Evolutionary conservation across 2,888 invertebrate genomes (phyloP), one percentile per base, ranked within the genome.

Genomic region (Mythimna lalbum): DNA sequence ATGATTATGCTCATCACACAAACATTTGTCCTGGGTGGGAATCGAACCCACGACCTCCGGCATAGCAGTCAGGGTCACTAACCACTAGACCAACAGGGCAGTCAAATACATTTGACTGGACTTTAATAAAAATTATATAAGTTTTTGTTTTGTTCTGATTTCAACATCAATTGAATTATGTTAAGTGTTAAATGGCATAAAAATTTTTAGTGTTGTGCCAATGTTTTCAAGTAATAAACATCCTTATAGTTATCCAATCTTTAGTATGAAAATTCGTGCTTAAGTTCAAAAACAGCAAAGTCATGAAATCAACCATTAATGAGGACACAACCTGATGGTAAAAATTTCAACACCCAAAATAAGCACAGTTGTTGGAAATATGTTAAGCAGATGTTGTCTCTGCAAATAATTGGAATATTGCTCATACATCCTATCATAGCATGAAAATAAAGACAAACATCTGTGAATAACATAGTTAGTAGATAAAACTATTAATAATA

Each of bases 351-450:
- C 21, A 63, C 50, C n/a, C 50, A 71, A 78, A 80, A 70, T 82
- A 69, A 60, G 66, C 55, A 61, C 77, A 81, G 71, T 72, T 63
- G 72, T 65, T 57, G 63, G 31, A 78, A 81, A 84, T 83, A 61
- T 84, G 83, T 70, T 75, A 56, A 33, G 59, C 83, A 84, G 69
- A 84, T 84, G 83, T 81, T 69, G 57, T 53, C 31, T 65, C 12
- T 64, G 69, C 64, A n/a, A 76, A 72, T 75, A 68, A 69, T 67
- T 69, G 55, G 60, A 66, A 33, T 65, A 73, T 71, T 67, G 78
- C 57, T 73, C 82, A 81, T 78, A 6, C n/a, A 56, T 56, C 27
- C 27, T 47, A 47, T 23, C 39, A 31, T 14, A 56, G 36, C 36
- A 43, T 4, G 50, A 70, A 76, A 71, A 66, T 33, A 14, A 9